Conservation (phyloP, 1,140 invertebrate genomes). For the Gryon sp. region DNA sequence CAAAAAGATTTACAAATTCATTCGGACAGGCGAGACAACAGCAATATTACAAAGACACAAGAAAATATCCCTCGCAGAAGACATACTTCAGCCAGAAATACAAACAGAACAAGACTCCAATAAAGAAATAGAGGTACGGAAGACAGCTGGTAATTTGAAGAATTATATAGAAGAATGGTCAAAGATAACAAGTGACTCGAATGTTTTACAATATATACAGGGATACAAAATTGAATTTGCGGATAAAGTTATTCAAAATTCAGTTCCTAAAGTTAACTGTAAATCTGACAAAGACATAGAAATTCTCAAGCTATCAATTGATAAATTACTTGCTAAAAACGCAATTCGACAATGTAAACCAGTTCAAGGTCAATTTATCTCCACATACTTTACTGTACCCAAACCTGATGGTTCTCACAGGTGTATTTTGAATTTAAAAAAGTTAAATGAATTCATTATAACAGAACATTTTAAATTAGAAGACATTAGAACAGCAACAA, state of each 20-base stretch:
- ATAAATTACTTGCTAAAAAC: conserved; percentile 6
- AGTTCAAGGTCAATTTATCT: conserved; percentile 22
- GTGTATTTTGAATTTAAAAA: conserved; percentile 27
- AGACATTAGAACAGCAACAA: conserved; percentile 4
- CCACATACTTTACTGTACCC: conserved; percentile 14
- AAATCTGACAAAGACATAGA: conserved; percentile 2
- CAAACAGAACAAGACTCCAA: too few species aligned
- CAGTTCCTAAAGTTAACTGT: not conserved
- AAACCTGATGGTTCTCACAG: conserved; percentile 20
- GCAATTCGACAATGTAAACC: not conserved
- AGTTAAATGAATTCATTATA: conserved; percentile 9
- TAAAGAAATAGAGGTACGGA: conserved; percentile 5
- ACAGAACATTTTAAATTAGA: not conserved
- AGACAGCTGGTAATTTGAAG: not conserved
- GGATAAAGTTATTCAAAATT: not conserved
- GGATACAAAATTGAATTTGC: conserved; percentile 7
- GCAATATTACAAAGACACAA: not conserved
- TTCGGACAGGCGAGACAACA: conserved; percentile 13
- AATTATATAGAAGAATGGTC: not conserved
- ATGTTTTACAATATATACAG: not conserved
- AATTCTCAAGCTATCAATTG: not conserved
- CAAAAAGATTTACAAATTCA: not conserved
- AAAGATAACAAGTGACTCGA: not conserved
- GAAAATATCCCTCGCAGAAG: not conserved
- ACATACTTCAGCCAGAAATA: not conserved